A percentile compares a stretch with the other conserved stretches of the same genome.
phyloP scores from a whole-genome alignment of 1,140 invertebrate species.

The Ceratitis capitata region DNA sequence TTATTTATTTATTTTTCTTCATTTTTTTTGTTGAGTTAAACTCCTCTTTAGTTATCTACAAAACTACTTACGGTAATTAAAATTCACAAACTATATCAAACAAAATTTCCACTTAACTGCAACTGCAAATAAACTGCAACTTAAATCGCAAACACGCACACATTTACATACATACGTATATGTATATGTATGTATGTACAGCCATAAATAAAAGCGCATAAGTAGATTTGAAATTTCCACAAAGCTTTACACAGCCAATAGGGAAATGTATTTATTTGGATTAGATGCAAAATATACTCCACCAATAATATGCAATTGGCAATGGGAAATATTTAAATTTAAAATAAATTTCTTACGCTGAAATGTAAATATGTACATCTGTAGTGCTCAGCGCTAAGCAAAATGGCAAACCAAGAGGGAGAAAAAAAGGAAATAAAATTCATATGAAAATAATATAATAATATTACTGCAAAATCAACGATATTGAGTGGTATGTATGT shows the following conservation, averaged over 20 bases:
- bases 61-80: slow-evolving; percentile 26
- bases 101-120: not conserved
- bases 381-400: not conserved
- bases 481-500: not conserved
- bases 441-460: not conserved
- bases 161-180: not conserved
- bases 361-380: too few relatives aligned
- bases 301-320: slow-evolving; percentile 13
- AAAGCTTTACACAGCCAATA: not conserved
- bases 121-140: not conserved
- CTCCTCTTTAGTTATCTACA: not conserved
- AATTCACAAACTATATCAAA: not conserved
- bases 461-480: slow-evolving; percentile 2
- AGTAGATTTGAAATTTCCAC: not conserved
- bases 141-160: not conserved
- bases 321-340: slow-evolving; percentile 10
- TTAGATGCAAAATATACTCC: slow-evolving; percentile 33
- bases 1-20: not conserved
- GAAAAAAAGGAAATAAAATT: not conserved
- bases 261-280: slow-evolving; percentile 13
- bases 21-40: too few relatives aligned
- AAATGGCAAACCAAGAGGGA: not conserved
- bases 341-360: not conserved
- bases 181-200: not conserved
- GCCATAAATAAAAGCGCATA: not conserved